These are phyloP conservation scores for Aphidius ervi DNA, from an alignment of 1,140 invertebrate species.

Conservation along the genomic window DNA sequence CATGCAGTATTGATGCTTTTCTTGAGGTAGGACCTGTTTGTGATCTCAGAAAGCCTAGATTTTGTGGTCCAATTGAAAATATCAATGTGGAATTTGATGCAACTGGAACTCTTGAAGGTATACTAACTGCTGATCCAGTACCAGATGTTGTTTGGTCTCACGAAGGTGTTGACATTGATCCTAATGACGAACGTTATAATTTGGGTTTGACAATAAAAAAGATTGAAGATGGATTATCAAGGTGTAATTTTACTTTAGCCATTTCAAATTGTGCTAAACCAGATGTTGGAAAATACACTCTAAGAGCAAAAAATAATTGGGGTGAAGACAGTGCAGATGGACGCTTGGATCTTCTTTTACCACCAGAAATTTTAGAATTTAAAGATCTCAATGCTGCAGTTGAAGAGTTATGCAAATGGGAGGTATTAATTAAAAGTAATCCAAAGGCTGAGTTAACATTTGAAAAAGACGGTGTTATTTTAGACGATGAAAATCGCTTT, in stretches of 20 bases:
- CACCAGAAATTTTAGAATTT: conserved; percentile 71
- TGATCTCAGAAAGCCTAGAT: conserved; percentile 72
- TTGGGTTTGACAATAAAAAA: conserved; percentile 59
- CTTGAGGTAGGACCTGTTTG: conserved; percentile 67
- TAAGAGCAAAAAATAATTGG: conserved; percentile 75
- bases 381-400: conserved; percentile 69
- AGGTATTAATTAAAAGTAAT: conserved; percentile 69
- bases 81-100: conserved; percentile 67
- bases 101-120: conserved; percentile 67
- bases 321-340: conserved; percentile 58
- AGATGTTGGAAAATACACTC: conserved; percentile 76
- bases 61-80: conserved; percentile 65
- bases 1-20: conserved; percentile 64
- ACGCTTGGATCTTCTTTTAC: conserved; percentile 67
- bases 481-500: conserved; percentile 57
- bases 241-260: conserved; percentile 67
- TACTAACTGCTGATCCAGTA: conserved; percentile 77
- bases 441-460: conserved; percentile 75
- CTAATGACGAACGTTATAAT: conserved; percentile 49
- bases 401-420: conserved; percentile 67
- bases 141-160: conserved; percentile 59
- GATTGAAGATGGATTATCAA: conserved; percentile 68
- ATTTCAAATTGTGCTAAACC: conserved; percentile 65
- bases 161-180: conserved; percentile 50
- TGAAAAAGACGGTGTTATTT: conserved; percentile 62